Evolutionary conservation across 1,140 invertebrate genomes (phyloP), one percentile per base, ranked within the genome.

Genomic region (Drosophila novamexicana): DNA sequence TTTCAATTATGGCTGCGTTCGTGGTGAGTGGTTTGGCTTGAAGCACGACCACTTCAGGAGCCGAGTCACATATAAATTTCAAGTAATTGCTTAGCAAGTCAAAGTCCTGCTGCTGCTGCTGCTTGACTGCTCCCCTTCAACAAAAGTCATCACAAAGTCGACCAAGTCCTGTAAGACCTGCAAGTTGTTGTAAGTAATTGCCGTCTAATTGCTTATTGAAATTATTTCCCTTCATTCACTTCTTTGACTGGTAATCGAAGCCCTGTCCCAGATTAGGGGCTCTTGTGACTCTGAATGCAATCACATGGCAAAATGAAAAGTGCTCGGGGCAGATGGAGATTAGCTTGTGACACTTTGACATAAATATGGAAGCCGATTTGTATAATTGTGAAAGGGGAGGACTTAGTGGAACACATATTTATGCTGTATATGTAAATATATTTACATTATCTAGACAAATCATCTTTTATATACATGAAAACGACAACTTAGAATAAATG

Each of bases 201-300:
- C 76, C 83, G 75, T 77, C 83, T 89, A 88, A 88, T 88, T 88
- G 83, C 79, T 86, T 83, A 89, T 88, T 88, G 83, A 89, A 89
- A 88, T 89, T 79, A 80, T 74, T 77, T 63, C 71, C 62, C 66
- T 65, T 54, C 32, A 40, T 56, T 34, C 22, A 29, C 22, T 44
- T 8, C 16, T 67, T 34, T 61, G 44, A 45, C 68, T 72, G 37
- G 7, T 44, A 65, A 79, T 80, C 64, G 74, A 81, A 68, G 62
- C 68, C 37, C 50, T 67, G 32, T 42, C 9, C n/a, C 32, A 59
- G 69, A 69, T 75, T 42, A 52, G 32, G 14, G 14, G 52, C 29
- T n/a, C 36, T 40, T 29, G 7, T 61, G 36, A 8, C 32, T 53
- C 10, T 37, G 6, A 42, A 29, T 52, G 61, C 34, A 67, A 47